Evolutionary conservation across 2,888 invertebrate genomes (phyloP), one percentile per base, ranked within the genome.

Genomic region (Ganaspis brasiliensis): DNA sequence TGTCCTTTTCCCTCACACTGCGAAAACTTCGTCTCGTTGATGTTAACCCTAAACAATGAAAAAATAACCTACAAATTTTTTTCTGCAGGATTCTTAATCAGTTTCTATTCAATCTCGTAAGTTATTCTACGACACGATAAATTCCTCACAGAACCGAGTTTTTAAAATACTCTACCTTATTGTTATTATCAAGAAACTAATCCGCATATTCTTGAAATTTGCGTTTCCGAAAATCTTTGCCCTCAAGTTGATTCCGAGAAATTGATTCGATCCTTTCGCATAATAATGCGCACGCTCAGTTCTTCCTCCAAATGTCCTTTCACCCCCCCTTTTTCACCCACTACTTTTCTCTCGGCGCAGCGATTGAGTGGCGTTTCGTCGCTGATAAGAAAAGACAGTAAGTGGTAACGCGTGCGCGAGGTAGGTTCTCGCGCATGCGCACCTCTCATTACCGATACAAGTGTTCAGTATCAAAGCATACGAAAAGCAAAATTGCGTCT

Each of bases 371-470:
- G 26, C 56, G 70, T 59, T 31, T 40, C 76, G 76, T 49, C 76
- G 80, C 82, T 86, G 87, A 88, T 88, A 88, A 87, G 84, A 85
- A 74, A 24, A 72, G 75, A 72, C 74, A 84, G 84, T 83, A 79
- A 74, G 79, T 82, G 82, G 78, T 74, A 82, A 80, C 85, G 85
- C 85, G 83, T 81, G 86, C 84, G 88, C 88, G 84, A 78, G 79
- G 79, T 81, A 85, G 81, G 81, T 84, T 81, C 79, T 85, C 72
- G 83, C 88, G 87, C 88, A 85, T 88, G 88, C 88, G 86, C 84
- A 55, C 37, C 75, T 59, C 52, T 70, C 71, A 59, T 71, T 78
- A 79, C 80, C 83, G 85, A 83, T 83, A 82, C 79, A 81, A 26
- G 45, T 82, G 82, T 81, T 79, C 84, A 83, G 81, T 73, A 73